These are phyloP conservation scores for Oryzias melastigma DNA, from an alignment of 2,113 vertebrate species.

Conservation along the genomic window DNA sequence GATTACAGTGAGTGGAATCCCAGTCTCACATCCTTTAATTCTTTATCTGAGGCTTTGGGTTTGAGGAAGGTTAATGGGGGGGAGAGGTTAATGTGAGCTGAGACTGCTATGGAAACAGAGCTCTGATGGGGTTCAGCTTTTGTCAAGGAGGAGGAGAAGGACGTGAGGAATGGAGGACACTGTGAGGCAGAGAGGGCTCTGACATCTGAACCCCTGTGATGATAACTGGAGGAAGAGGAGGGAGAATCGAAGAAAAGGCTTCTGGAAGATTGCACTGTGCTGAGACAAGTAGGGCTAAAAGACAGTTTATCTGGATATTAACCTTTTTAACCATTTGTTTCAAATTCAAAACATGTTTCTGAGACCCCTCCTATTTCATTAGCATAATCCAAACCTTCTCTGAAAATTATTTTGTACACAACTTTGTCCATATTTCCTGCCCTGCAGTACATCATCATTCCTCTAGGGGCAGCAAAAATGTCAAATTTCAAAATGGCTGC, in stretches of 20 bases:
- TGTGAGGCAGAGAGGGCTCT: conserved; percentile 23
- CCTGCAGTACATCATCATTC: too few relatives aligned
- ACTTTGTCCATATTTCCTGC: too few relatives aligned
- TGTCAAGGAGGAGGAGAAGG: conserved; percentile 50
- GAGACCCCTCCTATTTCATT: too few relatives aligned
- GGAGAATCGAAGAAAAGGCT: neutral
- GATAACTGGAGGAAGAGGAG: conserved; percentile 33
- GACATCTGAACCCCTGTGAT: conserved; percentile 53
- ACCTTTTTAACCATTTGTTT: too few relatives aligned
- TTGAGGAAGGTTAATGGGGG: conserved; percentile 59
- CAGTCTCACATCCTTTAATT: conserved; percentile 5
- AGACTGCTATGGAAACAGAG: conserved; percentile 64
- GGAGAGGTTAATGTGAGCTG: conserved; percentile 73
- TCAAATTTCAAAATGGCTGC: too few relatives aligned
- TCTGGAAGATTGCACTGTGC: conserved; percentile 1
- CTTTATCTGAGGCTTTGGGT: conserved; percentile 6
- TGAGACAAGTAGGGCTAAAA: conserved; percentile 25
- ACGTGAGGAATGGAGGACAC: conserved; percentile 35
- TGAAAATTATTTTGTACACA: too few relatives aligned
- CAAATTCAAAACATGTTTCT: too few relatives aligned
- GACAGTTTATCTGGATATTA: conserved; percentile 49
- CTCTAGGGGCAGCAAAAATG: too few relatives aligned
- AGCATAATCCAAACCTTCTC: too few relatives aligned
- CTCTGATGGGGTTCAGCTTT: conserved; percentile 70
- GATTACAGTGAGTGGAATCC: conserved; percentile 32